Percentiles rank a stretch among this genome's conserved stretches.
Evolutionary conservation across 2,113 vertebrate genomes (phyloP).

Genomic region (Salvator merianae): DNA sequence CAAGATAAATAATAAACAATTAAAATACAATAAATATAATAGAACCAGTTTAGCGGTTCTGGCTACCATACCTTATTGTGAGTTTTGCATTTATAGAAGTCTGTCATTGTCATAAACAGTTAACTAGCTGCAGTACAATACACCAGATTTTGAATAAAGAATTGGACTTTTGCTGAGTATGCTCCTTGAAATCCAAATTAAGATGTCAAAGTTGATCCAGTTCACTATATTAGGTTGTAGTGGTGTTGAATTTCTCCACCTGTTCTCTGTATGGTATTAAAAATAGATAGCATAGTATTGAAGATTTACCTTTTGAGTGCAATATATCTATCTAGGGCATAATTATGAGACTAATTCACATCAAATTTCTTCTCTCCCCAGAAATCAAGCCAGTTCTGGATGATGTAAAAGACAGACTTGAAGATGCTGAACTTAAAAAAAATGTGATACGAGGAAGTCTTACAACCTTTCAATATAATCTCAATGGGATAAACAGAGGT

Average conservation of each 20-base stretch:
- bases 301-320: not conserved
- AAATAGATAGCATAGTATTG: not conserved
- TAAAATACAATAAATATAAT: too few species aligned
- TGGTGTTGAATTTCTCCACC: not conserved
- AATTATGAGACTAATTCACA: not conserved
- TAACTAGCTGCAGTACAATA: not conserved
- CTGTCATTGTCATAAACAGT: not conserved
- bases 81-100: not conserved
- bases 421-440: slow-evolving; percentile 74
- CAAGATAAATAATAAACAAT: too few species aligned
- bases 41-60: not conserved
- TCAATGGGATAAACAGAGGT: slow-evolving; percentile 84
- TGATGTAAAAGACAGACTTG: slow-evolving; percentile 76
- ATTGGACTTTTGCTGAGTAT: not conserved
- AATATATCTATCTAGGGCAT: not conserved
- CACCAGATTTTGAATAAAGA: not conserved
- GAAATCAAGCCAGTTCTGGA: slow-evolving; percentile 71
- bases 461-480: slow-evolving; percentile 61
- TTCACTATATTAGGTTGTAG: not conserved
- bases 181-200: not conserved
- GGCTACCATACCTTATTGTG: not conserved
- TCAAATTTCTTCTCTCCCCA: slow-evolving; percentile 58
- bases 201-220: not conserved
- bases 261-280: not conserved
- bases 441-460: slow-evolving; percentile 75